These are phyloP conservation scores for Dicyrtomina minuta DNA, from an alignment of 2,888 invertebrate species.

Conservation along the genomic window DNA sequence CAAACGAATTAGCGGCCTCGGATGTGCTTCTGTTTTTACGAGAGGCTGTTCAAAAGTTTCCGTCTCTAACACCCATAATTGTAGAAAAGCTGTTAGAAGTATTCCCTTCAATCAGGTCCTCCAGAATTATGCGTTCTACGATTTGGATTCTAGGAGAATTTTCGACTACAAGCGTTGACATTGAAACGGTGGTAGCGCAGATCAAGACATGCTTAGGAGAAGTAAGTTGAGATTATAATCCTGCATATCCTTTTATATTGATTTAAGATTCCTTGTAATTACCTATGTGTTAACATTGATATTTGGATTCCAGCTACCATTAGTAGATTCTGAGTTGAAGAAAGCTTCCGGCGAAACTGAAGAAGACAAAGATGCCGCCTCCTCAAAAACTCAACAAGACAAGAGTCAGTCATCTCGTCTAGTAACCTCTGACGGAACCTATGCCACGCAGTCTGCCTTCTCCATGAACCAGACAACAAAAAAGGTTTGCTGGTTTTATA, in stretches of 20 bases:
- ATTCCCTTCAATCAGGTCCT: conserved; percentile 83
- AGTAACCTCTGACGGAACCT: conserved; percentile 98
- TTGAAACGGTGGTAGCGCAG: conserved; percentile 75
- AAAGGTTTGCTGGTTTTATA: conserved; percentile 33
- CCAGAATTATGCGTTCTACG: conserved; percentile 88
- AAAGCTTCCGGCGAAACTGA: conserved; percentile 70
- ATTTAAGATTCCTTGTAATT: neutral
- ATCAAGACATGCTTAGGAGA: conserved; percentile 75
- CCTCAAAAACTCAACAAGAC: conserved; percentile 23
- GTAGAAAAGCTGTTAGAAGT: conserved; percentile 80
- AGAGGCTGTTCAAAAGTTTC: conserved; percentile 93
- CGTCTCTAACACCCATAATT: conserved; percentile 75
- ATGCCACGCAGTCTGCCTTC: conserved; percentile 97
- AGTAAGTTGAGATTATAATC: conserved; percentile 55
- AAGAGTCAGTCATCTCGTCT: conserved; percentile 56
- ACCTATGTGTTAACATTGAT: conserved; percentile 1
- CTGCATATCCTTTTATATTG: conserved; percentile 11
- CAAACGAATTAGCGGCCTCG: conserved; percentile 82
- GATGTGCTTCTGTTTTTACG: conserved; percentile 94
- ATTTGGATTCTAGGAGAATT: conserved; percentile 98
- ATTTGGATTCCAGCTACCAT: conserved; percentile 59
- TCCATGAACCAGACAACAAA: conserved; percentile 62
- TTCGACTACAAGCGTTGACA: conserved; percentile 74
- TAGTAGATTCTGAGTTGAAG: conserved; percentile 66
- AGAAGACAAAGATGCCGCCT: conserved; percentile 59